Percentiles rank a stretch among this genome's conserved stretches.
These are phyloP conservation scores for Diacarnus erythraeanus DNA, from an alignment of 37 sponge, comb jelly and placozoan species.

Conservation along the genomic window DNA sequence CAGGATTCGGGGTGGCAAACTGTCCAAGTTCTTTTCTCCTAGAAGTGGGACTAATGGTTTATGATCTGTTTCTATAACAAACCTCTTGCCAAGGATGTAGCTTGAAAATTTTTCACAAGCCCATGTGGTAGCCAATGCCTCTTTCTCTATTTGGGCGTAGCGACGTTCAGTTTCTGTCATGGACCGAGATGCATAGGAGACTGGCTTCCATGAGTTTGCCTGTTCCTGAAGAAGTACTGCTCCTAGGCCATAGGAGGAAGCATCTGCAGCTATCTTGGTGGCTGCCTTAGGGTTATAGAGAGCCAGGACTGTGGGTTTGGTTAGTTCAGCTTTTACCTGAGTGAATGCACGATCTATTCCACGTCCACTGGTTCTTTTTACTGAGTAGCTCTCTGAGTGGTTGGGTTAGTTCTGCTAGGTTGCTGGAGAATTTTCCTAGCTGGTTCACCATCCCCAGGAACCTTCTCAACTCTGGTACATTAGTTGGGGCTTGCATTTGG, in stretches of 20 bases:
- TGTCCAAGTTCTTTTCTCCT: conserved; percentile 12
- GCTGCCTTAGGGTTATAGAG: conserved; percentile 32
- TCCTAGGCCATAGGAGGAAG: conserved; percentile 46
- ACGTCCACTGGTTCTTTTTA: conserved; percentile 33
- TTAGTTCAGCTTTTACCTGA: conserved; percentile 28
- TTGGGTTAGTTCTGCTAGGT: conserved; percentile 44
- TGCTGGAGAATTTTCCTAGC: conserved; percentile 45
- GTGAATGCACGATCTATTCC: conserved; percentile 33
- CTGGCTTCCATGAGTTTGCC: conserved; percentile 20
- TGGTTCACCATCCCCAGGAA: conserved; percentile 67
- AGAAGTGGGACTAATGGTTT: conserved; percentile 52
- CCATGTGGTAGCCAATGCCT: conserved; percentile 43
- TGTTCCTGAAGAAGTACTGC: conserved; percentile 35
- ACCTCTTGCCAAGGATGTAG: conserved; percentile 24
- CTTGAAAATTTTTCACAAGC: conserved; percentile 33
- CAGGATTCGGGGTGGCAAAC: conserved; percentile 25
- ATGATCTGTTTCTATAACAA: conserved; percentile 38
- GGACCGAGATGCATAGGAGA: conserved; percentile 32
- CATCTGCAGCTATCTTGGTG: conserved; percentile 45
- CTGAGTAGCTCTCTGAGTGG: conserved; percentile 44
- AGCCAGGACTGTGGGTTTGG: conserved; percentile 26
- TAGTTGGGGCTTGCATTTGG: conserved; percentile 7
- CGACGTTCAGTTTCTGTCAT: conserved; percentile 40
- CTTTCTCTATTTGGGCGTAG: conserved; percentile 51
- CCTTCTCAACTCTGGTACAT: conserved; percentile 21